Evolutionary conservation across 2,797 vertebrate genomes (phyloP).

Genomic region (Echeneis naucrates): DNA sequence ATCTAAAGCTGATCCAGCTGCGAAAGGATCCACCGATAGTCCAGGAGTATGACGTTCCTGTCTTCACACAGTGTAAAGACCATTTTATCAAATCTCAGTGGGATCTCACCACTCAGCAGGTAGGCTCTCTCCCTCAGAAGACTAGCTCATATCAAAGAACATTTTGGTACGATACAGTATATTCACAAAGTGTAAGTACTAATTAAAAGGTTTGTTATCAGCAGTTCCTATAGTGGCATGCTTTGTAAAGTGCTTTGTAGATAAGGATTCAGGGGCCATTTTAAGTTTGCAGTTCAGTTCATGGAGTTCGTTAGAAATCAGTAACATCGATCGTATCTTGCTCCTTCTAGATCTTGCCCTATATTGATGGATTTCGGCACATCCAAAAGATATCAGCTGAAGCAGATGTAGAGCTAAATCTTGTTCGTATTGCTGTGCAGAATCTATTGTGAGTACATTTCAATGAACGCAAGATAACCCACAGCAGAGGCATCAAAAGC

Average conservation of each 20-base stretch:
- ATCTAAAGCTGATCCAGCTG: constrained; percentile 95
- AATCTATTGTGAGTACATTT: constrained; percentile 92
- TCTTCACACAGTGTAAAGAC: constrained; percentile 96
- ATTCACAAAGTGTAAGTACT: constrained; percentile 27
- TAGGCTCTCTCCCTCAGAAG: constrained; percentile 45
- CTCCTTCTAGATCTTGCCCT: constrained; percentile 92
- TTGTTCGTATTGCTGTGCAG: constrained; percentile 97
- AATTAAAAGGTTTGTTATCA: constrained; percentile 33
- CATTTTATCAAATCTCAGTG: constrained; percentile 95
- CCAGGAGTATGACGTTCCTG: constrained; percentile 98
- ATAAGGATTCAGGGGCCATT: no score
- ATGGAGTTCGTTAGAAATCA: background rate
- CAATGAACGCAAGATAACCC: constrained; percentile 1
- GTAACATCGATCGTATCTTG: background rate
- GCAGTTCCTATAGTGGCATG: background rate
- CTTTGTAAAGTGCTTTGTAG: no score
- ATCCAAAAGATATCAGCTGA: constrained; percentile 98
- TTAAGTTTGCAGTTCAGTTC: background rate
- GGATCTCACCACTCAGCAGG: constrained; percentile 99
- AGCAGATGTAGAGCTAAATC: constrained; percentile 96
- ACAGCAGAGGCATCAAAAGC: background rate
- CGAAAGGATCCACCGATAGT: constrained; percentile 92
- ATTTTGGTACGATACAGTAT: constrained; percentile 6
- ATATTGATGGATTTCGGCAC: constrained; percentile 96
- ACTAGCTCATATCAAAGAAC: background rate